Percentiles rank a stretch among this genome's conserved stretches.
phyloP scores from a whole-genome alignment of 1,140 invertebrate species.

The Drosophila subobscura region DNA sequence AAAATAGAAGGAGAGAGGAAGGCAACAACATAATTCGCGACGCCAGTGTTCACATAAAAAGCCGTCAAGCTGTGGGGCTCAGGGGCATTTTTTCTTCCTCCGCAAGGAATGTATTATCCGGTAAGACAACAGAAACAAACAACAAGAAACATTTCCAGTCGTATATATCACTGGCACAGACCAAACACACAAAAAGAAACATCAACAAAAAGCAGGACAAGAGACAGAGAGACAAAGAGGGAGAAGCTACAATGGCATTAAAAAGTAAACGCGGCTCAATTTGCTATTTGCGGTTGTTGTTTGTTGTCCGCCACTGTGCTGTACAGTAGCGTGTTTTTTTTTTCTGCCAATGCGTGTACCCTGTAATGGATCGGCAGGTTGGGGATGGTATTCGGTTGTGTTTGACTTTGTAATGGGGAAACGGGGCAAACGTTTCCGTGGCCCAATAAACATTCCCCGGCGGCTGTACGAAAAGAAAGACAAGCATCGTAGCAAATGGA shows the following conservation, averaged over 20 bases:
- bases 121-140: conserved; percentile 85
- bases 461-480: too few species aligned
- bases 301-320: conserved; percentile 6
- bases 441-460: too few species aligned
- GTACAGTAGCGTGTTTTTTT: neutral
- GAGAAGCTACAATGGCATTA: neutral
- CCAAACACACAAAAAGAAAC: conserved; percentile 2
- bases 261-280: conserved; percentile 34
- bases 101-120: conserved; percentile 96
- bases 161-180: conserved; percentile 25
- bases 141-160: conserved; percentile 32
- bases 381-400: too few species aligned
- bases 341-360: neutral
- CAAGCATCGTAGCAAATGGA: too few species aligned
- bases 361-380: too few species aligned
- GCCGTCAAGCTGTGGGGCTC: conserved; percentile 96
- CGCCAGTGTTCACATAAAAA: conserved; percentile 85
- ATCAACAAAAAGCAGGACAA: neutral
- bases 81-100: conserved; percentile 95
- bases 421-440: too few species aligned
- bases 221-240: too few species aligned
- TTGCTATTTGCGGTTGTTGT: conserved; percentile 36
- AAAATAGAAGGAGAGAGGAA: conserved; percentile 13
- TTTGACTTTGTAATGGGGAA: too few species aligned
- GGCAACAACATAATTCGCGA: conserved; percentile 58